Evolutionary conservation across 2,888 invertebrate species (phyloP), one percentile per base, ranked within the genome.

Genomic region (Tiliacea aurago): DNA sequence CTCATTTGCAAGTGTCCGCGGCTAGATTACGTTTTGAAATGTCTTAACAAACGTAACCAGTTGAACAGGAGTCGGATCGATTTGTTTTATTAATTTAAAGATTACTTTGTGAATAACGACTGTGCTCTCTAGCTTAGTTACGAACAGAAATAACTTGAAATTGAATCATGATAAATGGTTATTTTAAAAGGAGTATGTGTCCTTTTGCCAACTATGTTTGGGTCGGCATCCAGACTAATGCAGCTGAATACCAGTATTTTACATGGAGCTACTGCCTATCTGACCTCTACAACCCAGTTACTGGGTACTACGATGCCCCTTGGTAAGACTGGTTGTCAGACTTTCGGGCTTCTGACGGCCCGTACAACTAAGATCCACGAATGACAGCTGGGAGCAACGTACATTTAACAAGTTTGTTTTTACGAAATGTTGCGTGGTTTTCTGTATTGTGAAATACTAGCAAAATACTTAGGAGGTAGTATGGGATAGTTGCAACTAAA

Each of bases 1-100:
- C 90, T 92, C 93, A 94, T 94, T 94, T 93, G 91, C 93, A 93
- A 93, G 91, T 92, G 93, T 93, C 93, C 86, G 86, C 81, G 83
- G 80, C 89, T 92, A 94, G 93, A 94, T 94, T 93, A 92, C 89
- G 84, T 91, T 93, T 92, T 93, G 93, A 93, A 93, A 89, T 89
- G 90, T 87, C 90, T 90, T 91, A 90, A 91, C 92, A 91, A 93
- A 92, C 91, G 89, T 90, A 91, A 91, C 92, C 88, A 88, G 92
- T 91, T 82, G 79, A 84, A 88, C 89, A 71, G 89, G 86, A 91
- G 90, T 84, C 72, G 79, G 77, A 87, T 89, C 85, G 87, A 90
- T 90, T 90, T 89, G 86, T 87, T 88, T 89, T 91, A 91, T 91
- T 90, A 90, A 90, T 91, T 90, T 90, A 87, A 89, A 91, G 86